Base-by-base conservation (phyloP, 2,797 vertebrate genomes). In the Sphenodon punctatus region DNA sequence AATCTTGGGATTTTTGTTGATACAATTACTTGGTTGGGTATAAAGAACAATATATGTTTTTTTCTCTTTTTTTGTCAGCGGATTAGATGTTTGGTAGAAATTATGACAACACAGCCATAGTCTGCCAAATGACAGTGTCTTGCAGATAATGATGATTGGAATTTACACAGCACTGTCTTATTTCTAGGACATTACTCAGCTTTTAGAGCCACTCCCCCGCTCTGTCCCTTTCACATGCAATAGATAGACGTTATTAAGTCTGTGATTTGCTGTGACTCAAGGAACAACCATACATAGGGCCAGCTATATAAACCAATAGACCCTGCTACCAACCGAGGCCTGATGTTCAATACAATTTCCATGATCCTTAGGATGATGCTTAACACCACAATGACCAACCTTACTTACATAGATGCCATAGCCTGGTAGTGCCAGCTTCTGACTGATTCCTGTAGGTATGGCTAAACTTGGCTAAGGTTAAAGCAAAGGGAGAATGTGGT, bases 81-180 rank as follows among this genome's bases (percentile, higher is more conserved):
- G 86, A 75, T 39, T 78, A 84, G 78, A 61, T 55, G 69, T 88
- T 86, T 80, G 72, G 67, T 71, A 86, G 67, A 59, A 80, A 88
- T 74, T 67, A 58, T 91, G 87, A 78, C 70, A 72, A 75, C 14
- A 39, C 3, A 58, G 84, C 82, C 90, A 42, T 87, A 55, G 53
- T 78, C 59, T 84, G 73, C 80, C n/a, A 79, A 79, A 93, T 91
- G 84, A 72, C 87, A 87, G 82, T 48, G 72, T 43, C 70, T 84
- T 8, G 70, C 32, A 67, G 75, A 51, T 69, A 67, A 71, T 55
- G 83, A 64, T 38, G 46, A 73, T 73, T 2, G 7, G 65, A 84
- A 93, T 89, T 93, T 89, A 89, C 87, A 75, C 69, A 91, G 87
- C 13, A 0, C 68, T 89, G 93, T 39, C n/a, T n/a, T n/a, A n/a